Base-by-base conservation (phyloP, 2,888 invertebrate species). In the Drosophila greeni region DNA sequence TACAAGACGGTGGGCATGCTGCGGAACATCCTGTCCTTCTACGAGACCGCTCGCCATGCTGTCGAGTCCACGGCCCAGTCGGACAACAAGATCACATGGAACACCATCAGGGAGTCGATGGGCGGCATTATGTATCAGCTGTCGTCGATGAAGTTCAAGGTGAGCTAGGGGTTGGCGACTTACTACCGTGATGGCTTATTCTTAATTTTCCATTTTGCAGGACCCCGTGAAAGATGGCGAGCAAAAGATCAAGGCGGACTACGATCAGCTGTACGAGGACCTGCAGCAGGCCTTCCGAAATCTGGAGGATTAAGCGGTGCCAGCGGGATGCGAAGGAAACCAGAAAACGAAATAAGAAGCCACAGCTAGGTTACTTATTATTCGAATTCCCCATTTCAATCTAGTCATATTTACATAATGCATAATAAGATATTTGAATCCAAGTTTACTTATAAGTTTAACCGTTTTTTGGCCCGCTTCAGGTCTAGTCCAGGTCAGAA, bases 1-100 rank as follows among this genome's bases (percentile, higher is more conserved):
- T 99, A 99, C 92, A 99, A 99, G 91, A 99, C 99, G 0, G 97
- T 97, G 64, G 98, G 97, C 78, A 99, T 99, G 99, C 90, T 99
- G 87, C 93, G 93, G 87, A 99, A 99, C 91, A 98, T 99, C 90
- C 96, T 99, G 86, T 91, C 95, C 55, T 97, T 99, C 91, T 99
- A 98, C 90, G 99, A 99, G 90, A 94, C 98, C 94, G 94, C 99
- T 36, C 93, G 96, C 53, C 98, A 98, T 89, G 95, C 98, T 1
- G 98, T 99, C 1, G 98, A 99, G 90, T 93, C 95, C 66, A 99
- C 98, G 31, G 96, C 98, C 56, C 98, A 98, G 90, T 96, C 96
- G 57, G 99, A 99, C 89, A 97, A 98, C 91, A 98, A 98, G 91
- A 95, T 97, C 86, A 99, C 99, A 64, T 99, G 98, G 98, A 94